These are phyloP conservation scores for Dasysyrphus albostriatus DNA, from an alignment of 2,888 invertebrate species.

Conservation along the genomic window DNA sequence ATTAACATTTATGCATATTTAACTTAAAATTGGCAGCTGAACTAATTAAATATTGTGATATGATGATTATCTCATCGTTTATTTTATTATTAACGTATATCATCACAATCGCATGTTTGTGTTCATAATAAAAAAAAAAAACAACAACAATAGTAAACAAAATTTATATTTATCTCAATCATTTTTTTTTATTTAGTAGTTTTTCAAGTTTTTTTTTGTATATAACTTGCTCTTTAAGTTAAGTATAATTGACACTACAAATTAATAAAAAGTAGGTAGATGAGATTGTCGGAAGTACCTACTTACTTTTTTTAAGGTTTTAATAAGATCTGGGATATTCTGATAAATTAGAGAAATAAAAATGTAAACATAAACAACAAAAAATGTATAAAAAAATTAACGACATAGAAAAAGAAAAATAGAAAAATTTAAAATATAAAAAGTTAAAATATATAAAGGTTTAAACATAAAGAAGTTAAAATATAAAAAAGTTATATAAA, in stretches of 20 bases:
- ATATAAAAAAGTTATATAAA: no score
- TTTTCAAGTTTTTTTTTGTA: not conserved
- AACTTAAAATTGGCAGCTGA: constrained; percentile 9
- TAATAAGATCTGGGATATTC: no score
- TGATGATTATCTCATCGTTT: not conserved
- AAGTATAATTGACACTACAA: not conserved
- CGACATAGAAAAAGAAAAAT: no score
- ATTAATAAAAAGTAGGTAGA: not conserved
- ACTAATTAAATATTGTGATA: constrained; percentile 22
- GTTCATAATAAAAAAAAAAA: no score
- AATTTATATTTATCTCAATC: not conserved
- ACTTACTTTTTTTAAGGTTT: no score
- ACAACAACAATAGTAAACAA: not conserved
- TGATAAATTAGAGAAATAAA: no score
- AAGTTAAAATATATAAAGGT: no score
- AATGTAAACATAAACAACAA: no score
- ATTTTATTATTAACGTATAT: not conserved
- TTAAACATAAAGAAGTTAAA: no score
- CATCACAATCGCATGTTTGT: not conserved
- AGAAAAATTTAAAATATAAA: no score
- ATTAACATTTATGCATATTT: not conserved
- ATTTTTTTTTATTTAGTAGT: not conserved
- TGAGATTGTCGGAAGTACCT: no score
- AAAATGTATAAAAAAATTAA: no score
- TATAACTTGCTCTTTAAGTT: not conserved